phyloP scores from a whole-genome alignment of 2,113 vertebrate genomes.

The Eira barbara region DNA sequence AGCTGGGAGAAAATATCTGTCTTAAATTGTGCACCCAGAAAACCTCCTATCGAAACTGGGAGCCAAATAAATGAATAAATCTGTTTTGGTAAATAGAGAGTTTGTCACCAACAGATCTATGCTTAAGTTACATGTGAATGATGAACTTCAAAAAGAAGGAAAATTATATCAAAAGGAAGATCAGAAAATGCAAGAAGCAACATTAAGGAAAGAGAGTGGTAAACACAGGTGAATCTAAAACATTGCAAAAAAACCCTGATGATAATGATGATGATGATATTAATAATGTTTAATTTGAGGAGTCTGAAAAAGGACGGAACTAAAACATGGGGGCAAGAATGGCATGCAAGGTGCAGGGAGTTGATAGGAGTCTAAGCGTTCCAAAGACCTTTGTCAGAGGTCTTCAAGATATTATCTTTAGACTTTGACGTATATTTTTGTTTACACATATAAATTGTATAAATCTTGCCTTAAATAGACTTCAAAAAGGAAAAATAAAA shows the following conservation, averaged over 20 bases:
- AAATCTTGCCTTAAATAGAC: background rate
- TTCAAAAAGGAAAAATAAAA: background rate
- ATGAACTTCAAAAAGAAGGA: background rate
- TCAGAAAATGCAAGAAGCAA: background rate
- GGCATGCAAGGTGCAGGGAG: background rate
- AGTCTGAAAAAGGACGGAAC: background rate
- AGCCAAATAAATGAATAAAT: background rate
- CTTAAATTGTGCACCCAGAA: background rate
- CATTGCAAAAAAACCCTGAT: background rate
- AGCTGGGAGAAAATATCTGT: background rate
- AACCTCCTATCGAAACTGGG: background rate
- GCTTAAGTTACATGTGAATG: background rate
- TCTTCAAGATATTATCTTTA: background rate
- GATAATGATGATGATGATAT: background rate
- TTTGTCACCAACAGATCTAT: background rate
- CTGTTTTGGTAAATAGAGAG: background rate
- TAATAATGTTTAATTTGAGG: background rate
- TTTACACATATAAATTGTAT: background rate
- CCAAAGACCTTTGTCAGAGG: background rate
- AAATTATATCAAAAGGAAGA: background rate
- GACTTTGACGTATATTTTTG: background rate
- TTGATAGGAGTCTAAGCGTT: background rate
- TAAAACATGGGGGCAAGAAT: background rate
- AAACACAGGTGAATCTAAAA: background rate
- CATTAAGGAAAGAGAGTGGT: background rate